Evolutionary conservation across 53 echinoderm and acorn worm species (phyloP).

Genomic region (Antedon mediterranea): DNA sequence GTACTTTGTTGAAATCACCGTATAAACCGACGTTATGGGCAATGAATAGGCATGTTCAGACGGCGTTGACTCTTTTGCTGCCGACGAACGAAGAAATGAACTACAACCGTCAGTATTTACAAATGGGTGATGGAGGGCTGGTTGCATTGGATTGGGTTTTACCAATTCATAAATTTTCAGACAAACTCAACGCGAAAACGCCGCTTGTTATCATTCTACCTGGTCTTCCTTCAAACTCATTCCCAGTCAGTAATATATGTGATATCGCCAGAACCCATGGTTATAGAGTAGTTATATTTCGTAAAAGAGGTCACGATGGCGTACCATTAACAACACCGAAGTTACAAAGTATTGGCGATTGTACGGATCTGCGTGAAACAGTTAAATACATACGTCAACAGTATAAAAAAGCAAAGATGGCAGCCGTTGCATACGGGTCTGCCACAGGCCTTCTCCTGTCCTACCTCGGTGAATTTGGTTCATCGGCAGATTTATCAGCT

Average conservation of each 20-base stretch:
- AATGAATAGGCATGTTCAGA: slow-evolving; percentile 31
- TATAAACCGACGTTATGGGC: slow-evolving; percentile 41
- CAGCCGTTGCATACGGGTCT: slow-evolving; percentile 41
- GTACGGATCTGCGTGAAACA: slow-evolving; percentile 61
- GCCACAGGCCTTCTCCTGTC: slow-evolving; percentile 62
- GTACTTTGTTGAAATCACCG: slow-evolving; percentile 22
- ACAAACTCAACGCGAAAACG: slow-evolving; percentile 9
- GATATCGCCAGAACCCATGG: slow-evolving; percentile 25
- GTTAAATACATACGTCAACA: slow-evolving; percentile 37
- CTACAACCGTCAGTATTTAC: slow-evolving; percentile 29
- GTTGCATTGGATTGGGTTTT: slow-evolving; percentile 40
- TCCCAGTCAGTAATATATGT: slow-evolving; percentile 27
- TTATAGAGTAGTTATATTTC: slow-evolving; percentile 61
- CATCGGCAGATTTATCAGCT: slow-evolving; percentile 54
- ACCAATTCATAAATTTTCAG: not conserved
- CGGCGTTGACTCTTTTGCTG: slow-evolving; percentile 9
- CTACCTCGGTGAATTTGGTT: slow-evolving; percentile 74
- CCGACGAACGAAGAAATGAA: slow-evolving; percentile 9
- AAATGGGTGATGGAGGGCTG: slow-evolving; percentile 40
- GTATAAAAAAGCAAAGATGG: slow-evolving; percentile 29
- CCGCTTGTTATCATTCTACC: slow-evolving; percentile 45
- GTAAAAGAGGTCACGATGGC: slow-evolving; percentile 55
- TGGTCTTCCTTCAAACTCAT: slow-evolving; percentile 19
- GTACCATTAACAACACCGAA: slow-evolving; percentile 58
- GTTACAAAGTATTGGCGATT: slow-evolving; percentile 64